Evolutionary conservation across 2,113 vertebrate genomes (phyloP).

Genomic region (Lophura nycthemera): DNA sequence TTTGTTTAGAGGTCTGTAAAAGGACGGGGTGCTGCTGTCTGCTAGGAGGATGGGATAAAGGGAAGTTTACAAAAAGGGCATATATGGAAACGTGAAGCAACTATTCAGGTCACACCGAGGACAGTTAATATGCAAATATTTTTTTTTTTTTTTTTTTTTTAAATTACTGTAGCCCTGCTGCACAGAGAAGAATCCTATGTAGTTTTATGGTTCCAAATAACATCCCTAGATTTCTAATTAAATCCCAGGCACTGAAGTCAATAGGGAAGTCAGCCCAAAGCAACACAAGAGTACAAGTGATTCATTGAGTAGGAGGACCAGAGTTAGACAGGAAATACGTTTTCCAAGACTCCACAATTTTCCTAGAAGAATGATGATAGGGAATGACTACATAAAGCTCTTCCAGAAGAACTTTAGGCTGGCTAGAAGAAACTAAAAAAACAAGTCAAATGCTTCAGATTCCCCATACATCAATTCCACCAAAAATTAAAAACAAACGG

Average conservation of each 20-base stretch:
- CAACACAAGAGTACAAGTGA: neutral
- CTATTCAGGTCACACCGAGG: neutral
- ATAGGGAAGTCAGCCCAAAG: constrained; percentile 27
- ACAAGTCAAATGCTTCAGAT: neutral
- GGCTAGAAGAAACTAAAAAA: neutral
- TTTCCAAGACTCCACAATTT: constrained; percentile 19
- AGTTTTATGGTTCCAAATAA: neutral
- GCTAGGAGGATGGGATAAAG: rapidly evolving
- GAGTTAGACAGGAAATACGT: neutral
- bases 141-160: neutral
- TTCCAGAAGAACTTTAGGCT: neutral
- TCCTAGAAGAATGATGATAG: neutral
- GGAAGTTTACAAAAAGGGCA: rapidly evolving
- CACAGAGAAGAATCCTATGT: neutral
- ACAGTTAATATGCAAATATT: constrained; percentile 29
- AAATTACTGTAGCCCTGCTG: neutral
- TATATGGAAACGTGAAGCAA: neutral
- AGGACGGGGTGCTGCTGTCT: neutral
- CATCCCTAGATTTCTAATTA: constrained; percentile 22
- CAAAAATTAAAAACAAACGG: neutral
- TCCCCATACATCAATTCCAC: too few relatives aligned
- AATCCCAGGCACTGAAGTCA: constrained; percentile 31
- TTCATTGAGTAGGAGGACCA: constrained; percentile 17
- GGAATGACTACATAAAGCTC: neutral
- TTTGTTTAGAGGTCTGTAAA: neutral